Percentiles rank a stretch among this genome's conserved stretches.
Conservation (phyloP, 2,113 vertebrate species). For the Plecturocebus donacophilus region DNA sequence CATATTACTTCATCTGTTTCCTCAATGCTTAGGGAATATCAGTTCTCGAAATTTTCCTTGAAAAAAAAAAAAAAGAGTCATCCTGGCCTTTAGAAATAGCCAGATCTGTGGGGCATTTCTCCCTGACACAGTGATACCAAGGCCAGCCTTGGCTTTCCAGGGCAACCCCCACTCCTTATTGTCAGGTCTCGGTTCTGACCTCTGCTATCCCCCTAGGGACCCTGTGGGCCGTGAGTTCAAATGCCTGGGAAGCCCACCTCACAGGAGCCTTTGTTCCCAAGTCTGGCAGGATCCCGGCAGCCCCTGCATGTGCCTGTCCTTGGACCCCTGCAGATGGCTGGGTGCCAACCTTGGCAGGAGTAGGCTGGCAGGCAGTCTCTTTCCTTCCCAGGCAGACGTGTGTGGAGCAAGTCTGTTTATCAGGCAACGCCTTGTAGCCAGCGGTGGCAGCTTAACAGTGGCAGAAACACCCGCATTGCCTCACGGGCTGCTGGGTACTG, state of each 20-base stretch:
- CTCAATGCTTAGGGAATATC: neutral
- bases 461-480: slow-evolving; percentile 67
- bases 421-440: slow-evolving; percentile 77
- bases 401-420: slow-evolving; percentile 68
- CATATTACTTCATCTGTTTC: neutral
- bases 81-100: neutral
- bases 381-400: slow-evolving; percentile 45
- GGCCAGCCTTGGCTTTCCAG: neutral
- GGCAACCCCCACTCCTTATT: neutral
- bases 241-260: neutral
- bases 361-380: neutral
- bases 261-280: slow-evolving; percentile 17
- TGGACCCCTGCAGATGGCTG: slow-evolving; percentile 59
- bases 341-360: slow-evolving; percentile 67
- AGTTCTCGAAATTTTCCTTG: slow-evolving; percentile 30
- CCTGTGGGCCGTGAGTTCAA: slow-evolving; percentile 8
- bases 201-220: slow-evolving; percentile 19
- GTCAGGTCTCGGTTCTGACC: neutral
- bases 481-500: slow-evolving; percentile 53
- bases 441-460: slow-evolving; percentile 67
- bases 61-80: slow-evolving; percentile 1
- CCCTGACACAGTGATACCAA: neutral
- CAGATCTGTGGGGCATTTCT: neutral
- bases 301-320: neutral
- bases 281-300: slow-evolving; percentile 51